phyloP scores from a whole-genome alignment of 2,888 invertebrate species.

The Catocala sponsa region DNA sequence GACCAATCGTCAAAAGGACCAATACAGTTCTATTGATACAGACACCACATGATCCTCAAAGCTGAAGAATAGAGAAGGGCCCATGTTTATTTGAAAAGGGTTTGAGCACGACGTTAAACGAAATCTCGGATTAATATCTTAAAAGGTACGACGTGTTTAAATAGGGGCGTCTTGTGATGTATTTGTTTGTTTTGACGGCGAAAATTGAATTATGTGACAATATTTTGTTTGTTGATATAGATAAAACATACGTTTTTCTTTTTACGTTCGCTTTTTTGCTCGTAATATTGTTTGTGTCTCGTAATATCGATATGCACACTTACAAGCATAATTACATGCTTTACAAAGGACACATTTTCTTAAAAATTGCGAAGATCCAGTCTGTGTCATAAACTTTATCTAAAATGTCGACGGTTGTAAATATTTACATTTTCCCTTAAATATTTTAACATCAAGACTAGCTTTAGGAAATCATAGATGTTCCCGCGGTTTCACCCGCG shows the following conservation, averaged over 20 bases:
- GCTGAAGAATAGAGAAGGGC: slow-evolving; percentile 39
- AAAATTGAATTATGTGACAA: neutral
- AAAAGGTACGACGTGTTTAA: slow-evolving; percentile 44
- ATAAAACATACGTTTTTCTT: too few species aligned
- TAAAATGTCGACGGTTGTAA: too few species aligned
- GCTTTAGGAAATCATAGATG: too few species aligned
- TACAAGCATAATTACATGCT: too few species aligned
- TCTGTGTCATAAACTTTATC: too few species aligned
- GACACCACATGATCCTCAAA: slow-evolving; percentile 47
- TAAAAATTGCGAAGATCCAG: too few species aligned
- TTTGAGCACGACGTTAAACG: slow-evolving; percentile 27
- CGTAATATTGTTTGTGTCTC: too few species aligned
- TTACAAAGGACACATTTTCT: too few species aligned
- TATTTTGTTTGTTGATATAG: neutral
- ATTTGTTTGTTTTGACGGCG: slow-evolving; percentile 10
- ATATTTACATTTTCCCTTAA: too few species aligned
- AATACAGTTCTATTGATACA: slow-evolving; percentile 34
- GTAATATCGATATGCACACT: too few species aligned
- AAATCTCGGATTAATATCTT: slow-evolving; percentile 56
- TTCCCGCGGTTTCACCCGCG: too few species aligned
- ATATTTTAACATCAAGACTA: too few species aligned
- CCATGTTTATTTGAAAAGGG: slow-evolving; percentile 56
- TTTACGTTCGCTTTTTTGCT: neutral
- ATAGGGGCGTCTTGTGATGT: slow-evolving; percentile 23
- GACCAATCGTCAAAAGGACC: slow-evolving; percentile 31